These are phyloP conservation scores for Enteromius thamalakanensis DNA, from an alignment of 2,797 vertebrate species.

Conservation along the genomic window DNA sequence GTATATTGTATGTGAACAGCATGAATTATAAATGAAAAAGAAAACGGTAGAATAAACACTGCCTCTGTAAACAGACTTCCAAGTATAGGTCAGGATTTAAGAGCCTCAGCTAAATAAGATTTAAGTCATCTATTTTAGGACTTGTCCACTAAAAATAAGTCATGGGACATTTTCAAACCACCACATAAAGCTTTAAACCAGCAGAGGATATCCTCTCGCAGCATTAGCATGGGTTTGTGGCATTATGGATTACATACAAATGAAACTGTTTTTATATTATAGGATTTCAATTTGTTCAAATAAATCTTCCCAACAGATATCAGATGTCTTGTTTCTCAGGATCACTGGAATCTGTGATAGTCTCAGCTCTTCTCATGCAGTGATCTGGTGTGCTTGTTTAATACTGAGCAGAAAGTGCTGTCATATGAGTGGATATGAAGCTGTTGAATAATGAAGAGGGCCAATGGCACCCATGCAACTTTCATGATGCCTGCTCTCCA, in stretches of 20 bases:
- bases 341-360: conserved; percentile 32
- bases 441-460: conserved; percentile 57
- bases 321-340: neutral
- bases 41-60: neutral
- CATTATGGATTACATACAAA: neutral
- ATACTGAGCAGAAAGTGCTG: conserved; percentile 55
- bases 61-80: conserved; percentile 25
- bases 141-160: neutral
- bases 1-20: conserved; percentile 3
- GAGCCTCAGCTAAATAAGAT: neutral
- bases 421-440: conserved; percentile 53
- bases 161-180: neutral
- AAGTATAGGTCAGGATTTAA: conserved; percentile 30
- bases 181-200: neutral
- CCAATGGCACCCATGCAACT: conserved; percentile 55
- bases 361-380: conserved; percentile 37
- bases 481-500: conserved; percentile 58
- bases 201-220: neutral
- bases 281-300: neutral
- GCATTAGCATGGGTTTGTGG: neutral
- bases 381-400: conserved; percentile 56
- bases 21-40: conserved; percentile 8
- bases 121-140: conserved; percentile 27
- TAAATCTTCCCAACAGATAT: neutral
- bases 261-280: neutral